Conservation (phyloP, 2,797 vertebrate species). For the Peromyscus melanophrys region DNA sequence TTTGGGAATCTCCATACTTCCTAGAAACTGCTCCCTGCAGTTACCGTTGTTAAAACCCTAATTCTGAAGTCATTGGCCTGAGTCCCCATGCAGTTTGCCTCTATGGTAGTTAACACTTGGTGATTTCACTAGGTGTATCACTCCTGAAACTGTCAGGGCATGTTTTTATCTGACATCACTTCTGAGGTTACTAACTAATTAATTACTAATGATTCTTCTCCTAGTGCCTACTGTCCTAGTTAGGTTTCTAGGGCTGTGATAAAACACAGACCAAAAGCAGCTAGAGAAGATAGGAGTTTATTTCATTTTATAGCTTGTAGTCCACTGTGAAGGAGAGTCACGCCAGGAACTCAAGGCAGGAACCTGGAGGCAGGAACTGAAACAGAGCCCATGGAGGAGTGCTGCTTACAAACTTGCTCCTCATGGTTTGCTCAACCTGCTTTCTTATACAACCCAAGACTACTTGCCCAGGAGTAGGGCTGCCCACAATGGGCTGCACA, state of each 20-base stretch:
- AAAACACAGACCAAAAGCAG: neutral
- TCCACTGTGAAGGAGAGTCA: neutral
- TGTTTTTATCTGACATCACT: neutral
- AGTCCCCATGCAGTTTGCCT: neutral
- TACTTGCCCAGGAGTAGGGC: neutral
- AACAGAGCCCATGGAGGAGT: neutral
- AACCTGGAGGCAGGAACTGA: neutral
- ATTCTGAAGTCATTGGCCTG: constrained; percentile 13
- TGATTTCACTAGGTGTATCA: neutral
- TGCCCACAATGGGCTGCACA: neutral
- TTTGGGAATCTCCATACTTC: neutral
- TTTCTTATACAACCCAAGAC: neutral
- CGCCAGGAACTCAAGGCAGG: neutral
- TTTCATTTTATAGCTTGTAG: neutral
- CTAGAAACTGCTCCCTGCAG: neutral
- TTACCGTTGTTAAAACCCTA: neutral
- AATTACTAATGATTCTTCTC: neutral
- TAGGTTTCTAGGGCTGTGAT: neutral
- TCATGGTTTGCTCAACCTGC: no score
- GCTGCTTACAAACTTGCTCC: neutral
- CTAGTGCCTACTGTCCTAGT: neutral
- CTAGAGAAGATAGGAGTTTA: neutral
- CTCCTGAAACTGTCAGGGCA: neutral
- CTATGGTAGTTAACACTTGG: neutral
- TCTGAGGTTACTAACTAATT: neutral